Evolutionary conservation across 2,113 vertebrate genomes (phyloP).

Genomic region (Cyphomyrus plagiostoma): DNA sequence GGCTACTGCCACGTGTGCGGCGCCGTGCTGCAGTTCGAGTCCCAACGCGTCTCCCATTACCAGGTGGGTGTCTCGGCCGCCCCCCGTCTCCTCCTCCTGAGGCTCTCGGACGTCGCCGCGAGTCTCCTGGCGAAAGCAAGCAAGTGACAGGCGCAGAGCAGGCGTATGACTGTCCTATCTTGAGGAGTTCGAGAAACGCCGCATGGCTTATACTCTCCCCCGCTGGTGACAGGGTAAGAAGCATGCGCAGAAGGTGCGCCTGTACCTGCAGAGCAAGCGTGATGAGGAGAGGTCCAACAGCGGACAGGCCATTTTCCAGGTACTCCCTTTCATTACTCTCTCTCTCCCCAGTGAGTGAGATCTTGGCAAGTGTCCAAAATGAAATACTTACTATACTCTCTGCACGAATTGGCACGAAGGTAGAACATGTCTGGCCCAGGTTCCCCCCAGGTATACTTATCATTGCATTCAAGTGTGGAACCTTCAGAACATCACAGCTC

Average conservation of each 20-base stretch:
- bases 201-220: neutral
- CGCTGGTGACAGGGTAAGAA: conserved; percentile 67
- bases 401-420: neutral
- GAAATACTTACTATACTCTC: neutral
- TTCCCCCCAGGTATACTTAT: neutral
- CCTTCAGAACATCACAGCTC: neutral
- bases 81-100: neutral
- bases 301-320: conserved; percentile 42
- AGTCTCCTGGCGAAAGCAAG: neutral
- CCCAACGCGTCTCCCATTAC: conserved; percentile 75
- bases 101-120: no score
- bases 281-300: conserved; percentile 47
- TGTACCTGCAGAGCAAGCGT: conserved; percentile 57
- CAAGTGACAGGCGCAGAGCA: neutral
- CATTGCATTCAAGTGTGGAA: neutral
- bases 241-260: conserved; percentile 66
- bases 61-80: conserved; percentile 54
- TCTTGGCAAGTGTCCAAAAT: neutral
- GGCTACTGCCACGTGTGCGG: conserved; percentile 73
- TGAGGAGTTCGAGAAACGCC: neutral
- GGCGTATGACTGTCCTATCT: neutral
- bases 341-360: neutral
- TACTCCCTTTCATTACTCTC: conserved; percentile 21
- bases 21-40: conserved; percentile 66
- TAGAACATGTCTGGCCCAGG: neutral